These are phyloP conservation scores for Drosophila ogumai DNA, from an alignment of 1,140 invertebrate genomes.

Conservation along the genomic window DNA sequence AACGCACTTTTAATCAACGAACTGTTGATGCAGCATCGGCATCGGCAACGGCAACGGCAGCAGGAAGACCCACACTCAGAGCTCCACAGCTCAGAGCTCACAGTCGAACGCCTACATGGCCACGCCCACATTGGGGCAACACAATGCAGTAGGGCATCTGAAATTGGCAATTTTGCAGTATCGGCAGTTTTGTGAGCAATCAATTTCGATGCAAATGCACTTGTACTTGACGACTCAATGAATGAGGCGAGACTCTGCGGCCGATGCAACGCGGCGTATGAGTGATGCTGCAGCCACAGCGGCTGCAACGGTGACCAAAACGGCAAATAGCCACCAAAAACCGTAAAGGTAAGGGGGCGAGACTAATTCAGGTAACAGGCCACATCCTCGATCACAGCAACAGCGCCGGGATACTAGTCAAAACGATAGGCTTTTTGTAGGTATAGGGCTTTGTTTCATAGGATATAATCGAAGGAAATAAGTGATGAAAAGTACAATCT, in stretches of 20 bases:
- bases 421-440: not conserved
- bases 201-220: conserved; percentile 83
- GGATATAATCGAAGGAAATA: not conserved
- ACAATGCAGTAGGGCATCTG: conserved; percentile 41
- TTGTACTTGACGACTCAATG: conserved; percentile 82
- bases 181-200: conserved; percentile 82
- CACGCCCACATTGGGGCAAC: conserved; percentile 44
- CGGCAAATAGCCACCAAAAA: conserved; percentile 11
- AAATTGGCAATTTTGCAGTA: conserved; percentile 79
- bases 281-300: conserved; percentile 52
- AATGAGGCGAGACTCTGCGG: conserved; percentile 61
- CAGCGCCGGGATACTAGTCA: not conserved
- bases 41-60: conserved; percentile 2
- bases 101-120: conserved; percentile 9
- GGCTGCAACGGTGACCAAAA: conserved; percentile 21
- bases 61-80: not conserved
- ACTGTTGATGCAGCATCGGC: conserved; percentile 68
- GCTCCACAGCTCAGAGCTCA: conserved; percentile 13
- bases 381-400: conserved; percentile 48
- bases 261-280: conserved; percentile 57
- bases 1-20: conserved; percentile 80
- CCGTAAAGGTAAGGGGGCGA: conserved; percentile 9
- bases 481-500: not conserved
- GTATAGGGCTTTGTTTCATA: too few species aligned
- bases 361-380: conserved; percentile 46